phyloP scores from a whole-genome alignment of 2,888 invertebrate species.

The Drosophila niveifrons region DNA sequence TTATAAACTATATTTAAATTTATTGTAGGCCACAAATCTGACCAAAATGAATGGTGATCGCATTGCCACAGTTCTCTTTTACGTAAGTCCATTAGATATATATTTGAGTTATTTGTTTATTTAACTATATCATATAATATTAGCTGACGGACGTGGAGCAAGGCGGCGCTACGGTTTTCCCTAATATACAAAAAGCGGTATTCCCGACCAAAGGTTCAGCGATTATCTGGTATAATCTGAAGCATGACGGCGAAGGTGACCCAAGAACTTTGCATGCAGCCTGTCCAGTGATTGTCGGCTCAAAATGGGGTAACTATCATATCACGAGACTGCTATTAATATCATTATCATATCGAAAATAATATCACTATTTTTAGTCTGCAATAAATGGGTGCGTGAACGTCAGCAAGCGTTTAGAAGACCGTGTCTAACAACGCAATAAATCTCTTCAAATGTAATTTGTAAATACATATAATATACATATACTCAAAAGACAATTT shows the following conservation, averaged over 20 bases:
- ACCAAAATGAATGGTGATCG: slow-evolving; percentile 90
- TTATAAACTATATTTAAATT: neutral
- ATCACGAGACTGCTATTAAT: neutral
- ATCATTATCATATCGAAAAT: neutral
- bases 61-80: slow-evolving; percentile 97
- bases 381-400: slow-evolving; percentile 96
- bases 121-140: neutral
- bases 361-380: slow-evolving; percentile 86
- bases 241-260: slow-evolving; percentile 65
- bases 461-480: neutral
- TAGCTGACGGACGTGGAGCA: slow-evolving; percentile 98
- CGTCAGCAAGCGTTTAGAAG: slow-evolving; percentile 91
- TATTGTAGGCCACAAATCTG: slow-evolving; percentile 21
- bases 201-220: slow-evolving; percentile 92
- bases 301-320: slow-evolving; percentile 79
- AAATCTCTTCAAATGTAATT: slow-evolving; percentile 26
- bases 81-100: slow-evolving; percentile 89
- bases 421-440: slow-evolving; percentile 85
- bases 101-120: neutral
- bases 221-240: slow-evolving; percentile 81
- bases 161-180: slow-evolving; percentile 99
- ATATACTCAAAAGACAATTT: slow-evolving; percentile 5
- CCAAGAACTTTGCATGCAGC: slow-evolving; percentile 76
- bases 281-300: slow-evolving; percentile 83
- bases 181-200: slow-evolving; percentile 92